Percentiles rank a stretch among this genome's conserved stretches.
These are phyloP conservation scores for Sturnus vulgaris DNA, from an alignment of 2,113 vertebrate genomes.

Conservation along the genomic window DNA sequence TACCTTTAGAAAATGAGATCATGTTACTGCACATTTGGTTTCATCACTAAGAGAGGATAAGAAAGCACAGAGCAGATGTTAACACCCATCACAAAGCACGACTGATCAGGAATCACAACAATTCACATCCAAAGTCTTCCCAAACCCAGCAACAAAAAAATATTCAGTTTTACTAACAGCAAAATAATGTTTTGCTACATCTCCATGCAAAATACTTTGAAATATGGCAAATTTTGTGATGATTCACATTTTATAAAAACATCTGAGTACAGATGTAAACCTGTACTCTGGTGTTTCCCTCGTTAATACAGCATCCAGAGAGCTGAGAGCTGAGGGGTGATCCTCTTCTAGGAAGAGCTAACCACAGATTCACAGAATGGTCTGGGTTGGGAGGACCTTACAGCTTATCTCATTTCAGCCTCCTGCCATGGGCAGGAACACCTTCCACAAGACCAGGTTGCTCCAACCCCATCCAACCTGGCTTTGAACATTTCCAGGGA, in stretches of 20 bases:
- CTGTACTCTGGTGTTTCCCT: background rate
- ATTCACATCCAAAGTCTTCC: background rate
- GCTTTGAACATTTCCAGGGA: background rate
- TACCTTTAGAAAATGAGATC: background rate
- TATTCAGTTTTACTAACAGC: background rate
- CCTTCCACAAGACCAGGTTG: background rate
- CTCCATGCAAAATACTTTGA: background rate
- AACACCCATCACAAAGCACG: background rate
- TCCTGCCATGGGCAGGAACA: too few species aligned
- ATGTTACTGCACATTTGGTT: background rate
- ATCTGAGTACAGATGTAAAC: accelerated
- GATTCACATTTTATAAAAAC: background rate
- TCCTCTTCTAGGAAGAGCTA: background rate
- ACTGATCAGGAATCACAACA: background rate
- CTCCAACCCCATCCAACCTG: accelerated
- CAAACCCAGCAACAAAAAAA: background rate
- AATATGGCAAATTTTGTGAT: background rate
- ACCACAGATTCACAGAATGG: background rate
- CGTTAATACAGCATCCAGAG: background rate
- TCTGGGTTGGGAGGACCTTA: background rate
- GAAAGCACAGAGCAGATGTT: background rate
- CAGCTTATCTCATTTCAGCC: background rate
- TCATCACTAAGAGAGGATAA: background rate
- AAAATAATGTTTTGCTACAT: background rate
- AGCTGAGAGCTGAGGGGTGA: background rate